These are phyloP conservation scores for Meteorus sp. DNA, from an alignment of 1,140 invertebrate species.

Conservation along the genomic window DNA sequence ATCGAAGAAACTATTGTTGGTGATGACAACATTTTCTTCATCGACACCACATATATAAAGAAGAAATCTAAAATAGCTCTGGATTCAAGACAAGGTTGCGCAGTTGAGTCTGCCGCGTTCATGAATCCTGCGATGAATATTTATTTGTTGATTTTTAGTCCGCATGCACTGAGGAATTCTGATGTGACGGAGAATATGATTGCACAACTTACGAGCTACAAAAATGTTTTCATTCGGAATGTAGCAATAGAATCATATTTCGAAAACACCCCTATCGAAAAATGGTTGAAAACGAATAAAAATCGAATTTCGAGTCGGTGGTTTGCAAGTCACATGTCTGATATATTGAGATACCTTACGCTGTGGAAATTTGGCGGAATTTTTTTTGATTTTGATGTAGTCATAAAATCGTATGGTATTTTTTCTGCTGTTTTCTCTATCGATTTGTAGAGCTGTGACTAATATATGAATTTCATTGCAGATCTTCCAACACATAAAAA, in stretches of 20 bases:
- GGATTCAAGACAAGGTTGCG: conserved; percentile 64
- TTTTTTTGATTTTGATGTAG: too few relatives aligned
- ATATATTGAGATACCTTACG: too few relatives aligned
- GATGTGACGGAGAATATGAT: conserved; percentile 46
- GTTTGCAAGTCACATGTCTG: too few relatives aligned
- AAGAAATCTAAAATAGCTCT: conserved; percentile 46
- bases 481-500: conserved; percentile 61
- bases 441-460: neutral
- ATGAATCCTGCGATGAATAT: conserved; percentile 64
- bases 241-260: conserved; percentile 20
- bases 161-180: conserved; percentile 45
- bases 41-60: conserved; percentile 60
- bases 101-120: conserved; percentile 67
- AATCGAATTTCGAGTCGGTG: too few relatives aligned
- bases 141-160: conserved; percentile 62
- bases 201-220: conserved; percentile 57
- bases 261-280: too few relatives aligned
- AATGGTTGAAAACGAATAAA: too few relatives aligned
- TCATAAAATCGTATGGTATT: too few relatives aligned
- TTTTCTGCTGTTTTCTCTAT: too few relatives aligned
- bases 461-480: conserved; percentile 19
- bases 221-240: conserved; percentile 62
- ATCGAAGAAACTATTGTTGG: conserved; percentile 27
- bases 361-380: too few relatives aligned
- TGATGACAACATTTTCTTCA: conserved; percentile 62